A percentile compares a stretch with the other conserved stretches of the same genome.
Conservation (phyloP, 2,113 vertebrate genomes). For the Carlito syrichta region DNA sequence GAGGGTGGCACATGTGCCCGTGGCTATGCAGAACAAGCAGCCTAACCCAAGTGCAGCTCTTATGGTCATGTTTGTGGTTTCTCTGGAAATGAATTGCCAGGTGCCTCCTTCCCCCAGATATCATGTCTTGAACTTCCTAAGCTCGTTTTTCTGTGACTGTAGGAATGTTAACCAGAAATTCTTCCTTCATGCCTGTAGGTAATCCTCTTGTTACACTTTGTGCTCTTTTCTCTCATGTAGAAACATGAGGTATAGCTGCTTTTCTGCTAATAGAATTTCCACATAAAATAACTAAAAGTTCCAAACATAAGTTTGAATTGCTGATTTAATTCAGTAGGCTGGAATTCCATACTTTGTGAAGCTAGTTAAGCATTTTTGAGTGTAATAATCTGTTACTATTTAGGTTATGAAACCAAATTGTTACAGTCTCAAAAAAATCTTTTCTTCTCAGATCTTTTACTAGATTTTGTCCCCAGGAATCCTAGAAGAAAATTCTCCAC, state of each 20-base stretch:
- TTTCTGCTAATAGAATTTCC: neutral
- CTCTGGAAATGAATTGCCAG: neutral
- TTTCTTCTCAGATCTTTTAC: neutral
- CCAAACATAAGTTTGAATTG: neutral
- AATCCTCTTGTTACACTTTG: neutral
- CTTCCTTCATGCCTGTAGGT: neutral
- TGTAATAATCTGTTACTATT: neutral
- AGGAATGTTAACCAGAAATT: neutral
- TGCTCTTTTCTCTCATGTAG: neutral
- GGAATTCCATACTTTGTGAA: neutral
- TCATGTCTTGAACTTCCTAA: neutral
- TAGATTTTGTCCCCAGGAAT: neutral
- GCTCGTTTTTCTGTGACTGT: neutral
- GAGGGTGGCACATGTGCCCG: neutral
- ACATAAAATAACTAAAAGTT: neutral
- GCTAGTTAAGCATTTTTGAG: neutral
- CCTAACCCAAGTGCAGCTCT: neutral
- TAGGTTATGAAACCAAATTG: neutral
- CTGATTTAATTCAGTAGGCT: neutral
- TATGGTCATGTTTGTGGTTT: neutral
- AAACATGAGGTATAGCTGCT: neutral
- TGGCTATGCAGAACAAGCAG: neutral
- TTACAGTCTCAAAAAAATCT: neutral
- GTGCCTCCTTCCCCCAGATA: neutral
- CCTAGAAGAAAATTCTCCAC: neutral